Conservation (phyloP, 2,113 vertebrate genomes). For the Boulengeromyrus knoepffleri region DNA sequence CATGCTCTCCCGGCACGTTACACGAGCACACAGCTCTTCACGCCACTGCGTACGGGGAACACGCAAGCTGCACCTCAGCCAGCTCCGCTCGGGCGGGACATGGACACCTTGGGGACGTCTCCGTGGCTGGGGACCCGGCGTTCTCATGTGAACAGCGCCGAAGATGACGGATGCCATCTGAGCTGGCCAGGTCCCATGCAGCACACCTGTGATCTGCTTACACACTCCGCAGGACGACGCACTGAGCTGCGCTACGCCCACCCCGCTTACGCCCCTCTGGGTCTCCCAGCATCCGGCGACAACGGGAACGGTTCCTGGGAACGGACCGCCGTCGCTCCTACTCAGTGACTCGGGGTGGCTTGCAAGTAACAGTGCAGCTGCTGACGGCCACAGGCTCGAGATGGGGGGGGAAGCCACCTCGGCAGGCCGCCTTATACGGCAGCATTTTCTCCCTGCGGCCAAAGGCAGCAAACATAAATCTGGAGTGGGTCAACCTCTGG, state of each 20-base stretch:
- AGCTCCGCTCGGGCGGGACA: no score
- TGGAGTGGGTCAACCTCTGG: not conserved
- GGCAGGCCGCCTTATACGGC: conserved; percentile 68
- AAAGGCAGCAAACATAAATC: conserved; percentile 27
- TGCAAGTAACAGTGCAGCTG: not conserved
- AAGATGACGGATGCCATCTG: no score
- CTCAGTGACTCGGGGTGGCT: not conserved
- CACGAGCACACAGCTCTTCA: not conserved
- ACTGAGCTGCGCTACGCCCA: not conserved
- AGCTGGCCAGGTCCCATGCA: not conserved
- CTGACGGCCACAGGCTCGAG: not conserved
- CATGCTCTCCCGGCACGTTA: not conserved
- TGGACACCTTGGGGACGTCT: not conserved
- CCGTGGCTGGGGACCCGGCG: not conserved
- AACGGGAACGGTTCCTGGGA: not conserved
- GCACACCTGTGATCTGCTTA: not conserved
- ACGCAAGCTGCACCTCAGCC: no score
- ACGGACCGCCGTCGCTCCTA: not conserved
- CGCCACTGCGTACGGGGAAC: not conserved
- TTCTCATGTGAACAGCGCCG: not conserved
- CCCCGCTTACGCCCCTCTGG: no score
- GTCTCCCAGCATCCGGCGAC: not conserved
- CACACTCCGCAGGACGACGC: not conserved
- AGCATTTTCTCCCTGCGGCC: conserved; percentile 59
- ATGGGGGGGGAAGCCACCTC: conserved; percentile 32